These are phyloP conservation scores for Heteractis magnifica DNA, from an alignment of 92 coral and sea anemone genomes.

Conservation along the genomic window DNA sequence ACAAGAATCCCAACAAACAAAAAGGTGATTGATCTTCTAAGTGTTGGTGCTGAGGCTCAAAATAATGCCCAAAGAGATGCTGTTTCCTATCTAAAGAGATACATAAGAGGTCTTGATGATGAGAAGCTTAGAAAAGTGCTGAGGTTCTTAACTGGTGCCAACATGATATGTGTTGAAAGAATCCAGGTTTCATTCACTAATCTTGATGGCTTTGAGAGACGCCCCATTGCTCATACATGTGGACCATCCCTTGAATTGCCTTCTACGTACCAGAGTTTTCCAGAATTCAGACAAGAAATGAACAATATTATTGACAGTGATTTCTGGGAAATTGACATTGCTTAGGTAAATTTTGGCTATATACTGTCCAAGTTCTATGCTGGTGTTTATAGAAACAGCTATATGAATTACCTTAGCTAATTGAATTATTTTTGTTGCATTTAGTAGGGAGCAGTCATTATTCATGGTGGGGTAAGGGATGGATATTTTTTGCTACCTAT, in stretches of 20 bases:
- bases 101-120: slow-evolving; percentile 51
- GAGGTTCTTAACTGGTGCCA: slow-evolving; percentile 45
- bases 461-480: background rate
- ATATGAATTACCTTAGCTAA: background rate
- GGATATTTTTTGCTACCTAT: background rate
- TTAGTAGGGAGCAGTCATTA: background rate
- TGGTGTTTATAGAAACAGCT: background rate
- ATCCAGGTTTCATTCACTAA: slow-evolving; percentile 30
- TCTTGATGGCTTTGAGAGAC: slow-evolving; percentile 43
- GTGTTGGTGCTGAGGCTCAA: slow-evolving; percentile 20
- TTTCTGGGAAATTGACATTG: slow-evolving; percentile 61
- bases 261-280: slow-evolving; percentile 42
- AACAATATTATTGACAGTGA: slow-evolving; percentile 41
- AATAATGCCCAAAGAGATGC: slow-evolving; percentile 44
- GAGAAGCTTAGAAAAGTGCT: slow-evolving; percentile 37
- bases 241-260: slow-evolving; percentile 52
- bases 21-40: slow-evolving; percentile 41
- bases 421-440: background rate
- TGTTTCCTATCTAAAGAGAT: slow-evolving; percentile 34
- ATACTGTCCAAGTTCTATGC: background rate
- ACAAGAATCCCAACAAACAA: slow-evolving; percentile 48
- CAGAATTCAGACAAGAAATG: slow-evolving; percentile 56
- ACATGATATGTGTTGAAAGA: slow-evolving; percentile 37
- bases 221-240: slow-evolving; percentile 59
- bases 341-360: background rate